Conservation (phyloP, 2,888 invertebrate genomes). For the Heliconius hortense region DNA sequence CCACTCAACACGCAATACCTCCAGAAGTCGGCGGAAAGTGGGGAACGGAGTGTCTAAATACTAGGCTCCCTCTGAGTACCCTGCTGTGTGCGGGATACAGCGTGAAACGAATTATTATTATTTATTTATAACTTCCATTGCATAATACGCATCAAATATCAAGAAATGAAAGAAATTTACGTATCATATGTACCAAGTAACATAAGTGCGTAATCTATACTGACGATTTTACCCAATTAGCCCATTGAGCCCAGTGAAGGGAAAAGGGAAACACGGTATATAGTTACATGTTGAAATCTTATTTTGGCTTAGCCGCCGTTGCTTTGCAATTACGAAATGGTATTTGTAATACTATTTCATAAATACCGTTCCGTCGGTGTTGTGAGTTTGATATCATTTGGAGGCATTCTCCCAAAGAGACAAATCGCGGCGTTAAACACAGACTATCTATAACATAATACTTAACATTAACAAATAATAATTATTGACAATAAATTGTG, state of each 20-base stretch:
- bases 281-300: slow-evolving; percentile 14
- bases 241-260: background rate
- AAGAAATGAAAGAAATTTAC: slow-evolving; percentile 2
- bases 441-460: background rate
- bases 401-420: background rate
- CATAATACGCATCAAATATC: background rate
- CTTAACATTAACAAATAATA: background rate
- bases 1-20: too few relatives aligned
- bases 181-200: background rate
- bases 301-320: background rate
- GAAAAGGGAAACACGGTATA: slow-evolving; percentile 11
- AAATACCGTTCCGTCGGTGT: too few relatives aligned
- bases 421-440: background rate
- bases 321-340: background rate
- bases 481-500: background rate
- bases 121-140: background rate
- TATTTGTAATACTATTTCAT: too few relatives aligned
- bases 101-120: too few relatives aligned
- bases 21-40: too few relatives aligned
- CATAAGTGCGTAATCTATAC: background rate
- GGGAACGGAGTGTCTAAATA: too few relatives aligned
- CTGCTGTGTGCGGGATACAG: too few relatives aligned
- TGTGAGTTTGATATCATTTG: background rate
- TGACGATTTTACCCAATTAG: slow-evolving; percentile 1
- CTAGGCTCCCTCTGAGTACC: too few relatives aligned